Evolutionary conservation across 30 jellyfish, hydroid and myxozoan species (phyloP).

Genomic region (Aurelia aurita complex sp. Pacific): DNA sequence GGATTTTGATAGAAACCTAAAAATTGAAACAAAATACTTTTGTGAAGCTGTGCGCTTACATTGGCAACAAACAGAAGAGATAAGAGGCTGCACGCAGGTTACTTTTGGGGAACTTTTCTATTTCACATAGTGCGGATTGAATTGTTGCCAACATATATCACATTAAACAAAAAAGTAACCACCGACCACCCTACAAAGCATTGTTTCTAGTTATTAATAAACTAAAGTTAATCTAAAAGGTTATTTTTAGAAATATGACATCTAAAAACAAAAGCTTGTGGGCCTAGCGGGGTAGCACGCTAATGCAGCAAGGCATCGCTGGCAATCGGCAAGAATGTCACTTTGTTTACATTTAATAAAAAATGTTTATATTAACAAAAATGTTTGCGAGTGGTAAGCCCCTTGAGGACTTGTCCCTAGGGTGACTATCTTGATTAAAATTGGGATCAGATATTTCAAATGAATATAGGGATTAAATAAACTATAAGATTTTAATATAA

Average conservation of each 20-base stretch:
- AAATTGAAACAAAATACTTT: not conserved
- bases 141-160: too few species aligned
- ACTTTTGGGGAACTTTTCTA: too few species aligned
- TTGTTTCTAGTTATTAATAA: too few species aligned
- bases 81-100: too few species aligned
- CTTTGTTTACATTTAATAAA: slow-evolving; percentile 14
- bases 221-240: too few species aligned
- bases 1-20: not conserved
- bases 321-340: slow-evolving; percentile 7
- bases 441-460: not conserved
- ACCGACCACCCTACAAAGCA: too few species aligned
- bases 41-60: not conserved
- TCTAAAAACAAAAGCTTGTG: not conserved
- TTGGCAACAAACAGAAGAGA: too few species aligned
- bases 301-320: slow-evolving; percentile 2
- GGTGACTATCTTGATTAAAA: slow-evolving; percentile 13
- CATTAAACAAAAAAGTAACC: too few species aligned
- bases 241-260: too few species aligned
- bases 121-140: too few species aligned
- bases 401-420: not conserved
- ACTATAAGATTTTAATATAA: slow-evolving; percentile 4
- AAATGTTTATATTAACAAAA: not conserved
- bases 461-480: slow-evolving; percentile 28
- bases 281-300: not conserved
- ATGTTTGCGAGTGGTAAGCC: slow-evolving; percentile 27